Evolutionary conservation across 2,797 vertebrate species (phyloP).

Genomic region (Naso thynnoides): DNA sequence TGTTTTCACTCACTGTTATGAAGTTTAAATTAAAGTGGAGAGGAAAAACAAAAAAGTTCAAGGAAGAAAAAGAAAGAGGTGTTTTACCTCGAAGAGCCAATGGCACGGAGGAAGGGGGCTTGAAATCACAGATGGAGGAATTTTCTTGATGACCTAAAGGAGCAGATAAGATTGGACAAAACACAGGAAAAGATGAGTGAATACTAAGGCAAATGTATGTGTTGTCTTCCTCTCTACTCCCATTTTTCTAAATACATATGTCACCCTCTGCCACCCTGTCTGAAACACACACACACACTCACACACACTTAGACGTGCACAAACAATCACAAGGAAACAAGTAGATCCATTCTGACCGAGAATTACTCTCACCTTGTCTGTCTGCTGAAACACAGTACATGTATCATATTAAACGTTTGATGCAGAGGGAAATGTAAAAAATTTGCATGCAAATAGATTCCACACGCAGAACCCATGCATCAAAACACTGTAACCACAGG

Average conservation of each 20-base stretch:
- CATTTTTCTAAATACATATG: conserved; percentile 7
- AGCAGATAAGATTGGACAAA: conserved; percentile 71
- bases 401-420: conserved; percentile 76
- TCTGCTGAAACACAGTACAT: conserved; percentile 70
- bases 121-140: conserved; percentile 89
- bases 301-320: conserved; percentile 15
- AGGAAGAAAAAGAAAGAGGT: conserved; percentile 23
- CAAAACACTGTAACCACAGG: conserved; percentile 70
- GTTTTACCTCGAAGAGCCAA: conserved; percentile 82
- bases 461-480: conserved; percentile 71
- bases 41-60: neutral
- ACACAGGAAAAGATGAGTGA: conserved; percentile 50
- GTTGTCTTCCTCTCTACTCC: conserved; percentile 20
- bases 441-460: conserved; percentile 84
- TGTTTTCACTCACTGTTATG: conserved; percentile 10
- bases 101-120: conserved; percentile 67
- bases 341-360: conserved; percentile 52
- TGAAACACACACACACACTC: conserved; percentile 26
- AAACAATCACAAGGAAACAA: conserved; percentile 68
- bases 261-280: conserved; percentile 35
- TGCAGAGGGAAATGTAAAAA: conserved; percentile 75
- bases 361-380: conserved; percentile 72
- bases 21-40: neutral
- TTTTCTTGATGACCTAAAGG: conserved; percentile 87
- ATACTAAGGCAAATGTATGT: conserved; percentile 41